Percentiles rank a stretch among this genome's conserved stretches.
phyloP scores from a whole-genome alignment of 2,797 vertebrate species.

The Scolopax rusticola region DNA sequence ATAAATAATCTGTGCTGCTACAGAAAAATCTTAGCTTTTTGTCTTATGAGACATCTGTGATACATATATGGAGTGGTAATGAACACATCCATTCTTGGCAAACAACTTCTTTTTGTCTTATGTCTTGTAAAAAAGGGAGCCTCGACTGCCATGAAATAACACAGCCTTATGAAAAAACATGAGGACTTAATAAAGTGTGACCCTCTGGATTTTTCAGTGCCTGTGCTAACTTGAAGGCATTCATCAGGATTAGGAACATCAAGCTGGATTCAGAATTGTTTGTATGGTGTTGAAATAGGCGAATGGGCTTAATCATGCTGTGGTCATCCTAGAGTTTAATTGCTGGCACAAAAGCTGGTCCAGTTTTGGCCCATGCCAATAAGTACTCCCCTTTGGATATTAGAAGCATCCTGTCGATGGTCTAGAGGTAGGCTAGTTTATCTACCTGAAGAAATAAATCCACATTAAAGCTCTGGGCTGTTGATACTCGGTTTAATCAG shows the following conservation, averaged over 20 bases:
- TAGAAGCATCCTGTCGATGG: neutral
- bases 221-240: neutral
- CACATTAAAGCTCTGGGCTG: neutral
- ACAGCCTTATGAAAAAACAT: neutral
- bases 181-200: neutral
- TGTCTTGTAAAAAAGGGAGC: conserved; percentile 5
- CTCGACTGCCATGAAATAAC: neutral
- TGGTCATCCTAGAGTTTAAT: neutral
- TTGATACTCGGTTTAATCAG: neutral
- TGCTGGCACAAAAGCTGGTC: neutral
- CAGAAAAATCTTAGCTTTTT: neutral
- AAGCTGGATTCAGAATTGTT: neutral
- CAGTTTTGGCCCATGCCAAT: neutral
- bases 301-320: fast-evolving
- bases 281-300: neutral
- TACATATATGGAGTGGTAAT: neutral
- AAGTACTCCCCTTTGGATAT: neutral
- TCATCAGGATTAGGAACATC: neutral
- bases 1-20: neutral
- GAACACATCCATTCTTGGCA: conserved; percentile 35
- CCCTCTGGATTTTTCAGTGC: neutral
- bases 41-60: conserved; percentile 30
- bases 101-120: neutral
- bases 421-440: neutral
- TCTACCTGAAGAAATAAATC: neutral